Conservation (phyloP, 2,888 invertebrate species). For the Endomychus coccineus region DNA sequence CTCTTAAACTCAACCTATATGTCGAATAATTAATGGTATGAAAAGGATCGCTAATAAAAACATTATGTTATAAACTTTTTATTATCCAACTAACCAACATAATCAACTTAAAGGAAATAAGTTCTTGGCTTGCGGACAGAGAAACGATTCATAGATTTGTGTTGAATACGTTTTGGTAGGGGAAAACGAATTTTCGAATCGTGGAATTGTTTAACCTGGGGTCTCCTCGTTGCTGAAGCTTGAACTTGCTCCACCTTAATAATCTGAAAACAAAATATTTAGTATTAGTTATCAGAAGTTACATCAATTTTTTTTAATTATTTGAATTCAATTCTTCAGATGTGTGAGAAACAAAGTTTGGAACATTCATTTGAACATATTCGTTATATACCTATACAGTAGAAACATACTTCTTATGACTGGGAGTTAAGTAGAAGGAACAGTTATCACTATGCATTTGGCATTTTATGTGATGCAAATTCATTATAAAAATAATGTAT, state of each 20-base stretch:
- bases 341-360: no score
- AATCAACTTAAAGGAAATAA: slow-evolving; percentile 52
- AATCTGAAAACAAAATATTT: slow-evolving; percentile 64
- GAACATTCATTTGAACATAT: no score
- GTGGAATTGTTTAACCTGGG: slow-evolving; percentile 97
- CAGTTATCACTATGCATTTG: no score
- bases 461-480: no score
- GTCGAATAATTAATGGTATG: no score
- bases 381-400: no score
- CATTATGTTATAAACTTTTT: slow-evolving; percentile 5
- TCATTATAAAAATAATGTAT: no score
- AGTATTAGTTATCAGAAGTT: slow-evolving; percentile 8
- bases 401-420: no score
- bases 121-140: slow-evolving; percentile 76
- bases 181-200: slow-evolving; percentile 96
- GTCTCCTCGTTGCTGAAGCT: slow-evolving; percentile 83
- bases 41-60: background rate
- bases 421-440: no score
- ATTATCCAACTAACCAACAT: slow-evolving; percentile 4
- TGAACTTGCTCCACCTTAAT: slow-evolving; percentile 93
- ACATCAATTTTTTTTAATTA: no score
- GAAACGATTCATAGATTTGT: slow-evolving; percentile 76
- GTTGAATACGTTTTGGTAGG: slow-evolving; percentile 83
- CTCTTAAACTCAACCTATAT: no score
- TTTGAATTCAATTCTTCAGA: no score